Evolutionary conservation across 2,888 invertebrate species (phyloP), one percentile per base, ranked within the genome.

Genomic region (Baccha elongata): DNA sequence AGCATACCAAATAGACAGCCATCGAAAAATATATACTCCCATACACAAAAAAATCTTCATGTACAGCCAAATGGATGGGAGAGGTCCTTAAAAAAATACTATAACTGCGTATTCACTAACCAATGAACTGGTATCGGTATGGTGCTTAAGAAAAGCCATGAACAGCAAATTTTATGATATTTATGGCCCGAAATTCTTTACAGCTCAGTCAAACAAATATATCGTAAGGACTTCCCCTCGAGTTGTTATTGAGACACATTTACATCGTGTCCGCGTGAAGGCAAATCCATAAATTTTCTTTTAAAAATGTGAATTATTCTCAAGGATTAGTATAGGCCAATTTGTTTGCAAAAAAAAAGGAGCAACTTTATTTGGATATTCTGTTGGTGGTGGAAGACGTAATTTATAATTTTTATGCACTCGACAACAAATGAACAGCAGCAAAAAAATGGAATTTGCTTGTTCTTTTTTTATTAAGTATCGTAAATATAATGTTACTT

Each of bases 81-180:
- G n/a, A 8, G 65, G 17, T 50, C 40, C 37, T 79, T 60, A 53
- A 68, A 69, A 68, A 62, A 60, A 40, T 53, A 68, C 40, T 37
- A 17, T 48, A 13, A 62, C 50, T 53, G 62, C 68, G 74, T 73
- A 26, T 40, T 53, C 53, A 52, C 62, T 62, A 73, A 55, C 48
- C 68, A 79, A 68, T 68, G 42, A 48, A 62, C 68, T 62, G 48
- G 40, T 40, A 53, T 6, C 29, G 7, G 23, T 37, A 55, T 55
- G 55, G 37, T 23, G 40, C 53, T 50, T 74, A 13, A 17, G 48
- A 42, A 55, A 55, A n/a, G 71, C 48, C 64, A 64, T 71, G 62
- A 64, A 64, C 71, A 76, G 23, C 55, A 71, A 71, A 55, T 76
- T 64, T 46, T 71, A 55, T 55, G 76, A 55, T 50, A 53, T 71